A percentile compares a stretch with the other conserved stretches of the same genome.
phyloP scores from a whole-genome alignment of 2,113 vertebrate genomes.

The Protobothrops mucrosquamatus region DNA sequence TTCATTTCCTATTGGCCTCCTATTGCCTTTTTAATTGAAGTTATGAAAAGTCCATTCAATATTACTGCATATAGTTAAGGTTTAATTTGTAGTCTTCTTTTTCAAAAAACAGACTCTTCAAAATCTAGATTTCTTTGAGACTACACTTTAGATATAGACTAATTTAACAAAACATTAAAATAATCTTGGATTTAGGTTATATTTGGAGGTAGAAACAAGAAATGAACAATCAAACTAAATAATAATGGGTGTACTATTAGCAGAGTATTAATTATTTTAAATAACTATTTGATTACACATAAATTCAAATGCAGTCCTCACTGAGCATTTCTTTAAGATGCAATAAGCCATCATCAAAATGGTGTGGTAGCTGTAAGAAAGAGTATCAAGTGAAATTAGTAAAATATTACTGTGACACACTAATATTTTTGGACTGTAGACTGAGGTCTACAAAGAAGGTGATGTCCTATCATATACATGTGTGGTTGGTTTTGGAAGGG shows the following conservation, averaged over 20 bases:
- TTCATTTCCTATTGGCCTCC: not conserved
- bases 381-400: not conserved
- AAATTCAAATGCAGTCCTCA: not conserved
- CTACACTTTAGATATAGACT: not conserved
- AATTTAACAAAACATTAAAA: not conserved
- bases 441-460: not conserved
- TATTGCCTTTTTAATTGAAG: not conserved
- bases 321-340: not conserved
- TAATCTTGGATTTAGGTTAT: not conserved
- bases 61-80: not conserved
- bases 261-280: not conserved
- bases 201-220: not conserved
- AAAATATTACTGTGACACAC: not conserved
- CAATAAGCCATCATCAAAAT: not conserved
- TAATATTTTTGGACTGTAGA: not conserved
- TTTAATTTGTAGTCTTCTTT: not conserved
- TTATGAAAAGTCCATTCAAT: not conserved
- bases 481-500: not conserved
- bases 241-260: not conserved
- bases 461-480: too few species aligned
- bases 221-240: not conserved
- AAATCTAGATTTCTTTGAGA: not conserved
- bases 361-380: not conserved
- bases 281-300: not conserved
- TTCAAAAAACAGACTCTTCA: not conserved